Conservation (phyloP, 92 coral and sea anemone genomes). For the Pocillopora meandrina region DNA sequence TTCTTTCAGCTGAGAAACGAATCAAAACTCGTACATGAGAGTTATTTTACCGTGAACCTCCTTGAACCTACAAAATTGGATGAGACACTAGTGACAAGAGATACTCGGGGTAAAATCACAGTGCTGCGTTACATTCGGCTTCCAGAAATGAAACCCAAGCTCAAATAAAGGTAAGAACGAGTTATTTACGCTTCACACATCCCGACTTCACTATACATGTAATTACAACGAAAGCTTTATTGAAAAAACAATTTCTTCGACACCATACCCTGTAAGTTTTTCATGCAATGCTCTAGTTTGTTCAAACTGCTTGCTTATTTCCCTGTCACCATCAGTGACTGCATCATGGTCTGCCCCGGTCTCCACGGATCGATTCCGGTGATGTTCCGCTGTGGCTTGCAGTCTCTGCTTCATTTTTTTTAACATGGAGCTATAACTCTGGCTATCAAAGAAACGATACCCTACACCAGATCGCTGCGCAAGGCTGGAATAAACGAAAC, state of each 20-base stretch:
- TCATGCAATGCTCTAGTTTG: conserved; percentile 76
- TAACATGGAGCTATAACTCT: conserved; percentile 65
- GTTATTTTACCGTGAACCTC: too few relatives aligned
- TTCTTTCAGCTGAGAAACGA: too few relatives aligned
- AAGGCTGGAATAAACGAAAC: conserved; percentile 10
- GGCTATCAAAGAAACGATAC: conserved; percentile 88
- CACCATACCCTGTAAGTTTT: conserved; percentile 76
- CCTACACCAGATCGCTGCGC: conserved; percentile 94
- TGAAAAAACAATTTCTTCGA: neutral
- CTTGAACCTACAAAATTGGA: too few relatives aligned
- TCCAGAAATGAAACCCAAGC: neutral
- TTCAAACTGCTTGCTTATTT: conserved; percentile 81
- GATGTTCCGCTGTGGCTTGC: conserved; percentile 87
- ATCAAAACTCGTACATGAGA: too few relatives aligned
- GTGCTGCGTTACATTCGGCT: neutral
- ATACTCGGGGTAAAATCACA: too few relatives aligned
- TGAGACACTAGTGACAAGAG: too few relatives aligned
- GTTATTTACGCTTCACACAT: too few relatives aligned
- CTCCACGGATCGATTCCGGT: conserved; percentile 69
- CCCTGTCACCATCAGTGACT: conserved; percentile 70
- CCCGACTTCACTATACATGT: too few relatives aligned
- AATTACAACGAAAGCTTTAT: neutral
- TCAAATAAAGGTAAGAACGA: too few relatives aligned
- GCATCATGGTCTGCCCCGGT: conserved; percentile 72
- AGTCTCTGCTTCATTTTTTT: conserved; percentile 94